phyloP scores from a whole-genome alignment of 2,113 vertebrate species.

The Chunga burmeisteri region DNA sequence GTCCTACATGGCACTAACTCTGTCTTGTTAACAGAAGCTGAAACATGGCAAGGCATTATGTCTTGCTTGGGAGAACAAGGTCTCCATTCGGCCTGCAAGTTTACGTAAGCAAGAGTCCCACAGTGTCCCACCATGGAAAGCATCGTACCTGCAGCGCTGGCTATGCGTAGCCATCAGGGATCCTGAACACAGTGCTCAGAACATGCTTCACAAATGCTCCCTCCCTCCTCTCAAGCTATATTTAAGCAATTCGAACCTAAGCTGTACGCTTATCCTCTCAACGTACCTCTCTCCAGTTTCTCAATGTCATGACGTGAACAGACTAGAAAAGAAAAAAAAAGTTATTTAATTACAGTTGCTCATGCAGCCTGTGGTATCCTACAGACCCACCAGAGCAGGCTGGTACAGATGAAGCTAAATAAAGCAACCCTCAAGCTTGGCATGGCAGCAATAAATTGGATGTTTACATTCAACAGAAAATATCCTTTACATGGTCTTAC shows the following conservation, averaged over 20 bases:
- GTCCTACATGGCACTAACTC: background rate
- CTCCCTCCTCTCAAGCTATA: background rate
- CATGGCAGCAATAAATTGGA: background rate
- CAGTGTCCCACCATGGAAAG: background rate
- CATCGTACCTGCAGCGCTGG: background rate
- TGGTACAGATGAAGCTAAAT: background rate
- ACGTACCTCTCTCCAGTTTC: slow-evolving; percentile 95
- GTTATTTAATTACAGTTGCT: background rate
- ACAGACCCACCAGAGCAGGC: background rate
- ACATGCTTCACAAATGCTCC: background rate
- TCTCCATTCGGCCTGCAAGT: background rate
- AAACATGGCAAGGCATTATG: background rate
- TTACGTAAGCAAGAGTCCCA: background rate
- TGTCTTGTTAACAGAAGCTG: background rate
- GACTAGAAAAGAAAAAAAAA: slow-evolving; percentile 76
- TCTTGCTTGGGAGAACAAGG: background rate
- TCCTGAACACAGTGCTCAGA: background rate
- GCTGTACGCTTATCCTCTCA: background rate
- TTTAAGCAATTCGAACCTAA: background rate
- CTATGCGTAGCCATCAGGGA: background rate
- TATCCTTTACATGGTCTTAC: background rate
- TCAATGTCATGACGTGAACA: slow-evolving; percentile 90
- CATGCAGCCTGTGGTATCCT: background rate
- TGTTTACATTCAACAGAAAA: background rate
- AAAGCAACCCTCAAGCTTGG: background rate